Base-by-base conservation (phyloP, 2,888 invertebrate species). In the Mimumesa dahlbomi region DNA sequence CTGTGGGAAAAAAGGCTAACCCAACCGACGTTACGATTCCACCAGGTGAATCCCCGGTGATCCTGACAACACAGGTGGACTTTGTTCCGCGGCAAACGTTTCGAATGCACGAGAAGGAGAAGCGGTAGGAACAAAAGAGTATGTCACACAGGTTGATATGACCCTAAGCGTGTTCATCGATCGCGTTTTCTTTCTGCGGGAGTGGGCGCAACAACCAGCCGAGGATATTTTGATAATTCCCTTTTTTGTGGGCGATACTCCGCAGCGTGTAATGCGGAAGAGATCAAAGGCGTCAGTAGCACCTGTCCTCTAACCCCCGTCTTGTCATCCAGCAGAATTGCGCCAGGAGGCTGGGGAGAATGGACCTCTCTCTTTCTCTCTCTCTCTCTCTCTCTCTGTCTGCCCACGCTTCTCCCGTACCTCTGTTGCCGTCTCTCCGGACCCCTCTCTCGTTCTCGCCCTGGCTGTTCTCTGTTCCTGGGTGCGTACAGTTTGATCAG, bases 221-320 rank as follows among this genome's bases (percentile, higher is more conserved):
- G 72, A n/a, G 82, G 79, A 83, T 81, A 84, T 83, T 85, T 84
- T 85, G 80, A 87, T 87, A 87, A 88, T 87, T 88, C 81, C 82
- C 84, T 83, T 82, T 87, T 85, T 85, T 83, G 82, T 82, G 69
- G 62, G 81, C 77, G 79, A 79, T 82, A 80, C 84, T 82, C 81
- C 69, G 76, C 75, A 79, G 84, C 83, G 81, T 87, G 86, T 88
- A 87, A 87, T 83, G 82, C 82, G 84, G 83, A 85, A 84, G 86
- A 89, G 89, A 89, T 89, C 89, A 89, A 89, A 89, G 89, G 89
- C 89, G 89, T 89, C 89, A 89, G 87, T 87, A 88, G 89, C 89
- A 89, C 89, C 89, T 89, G 89, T 89, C 89, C 87, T 86, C 85
- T 82, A 86, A 86, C 81, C 84, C 85, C 82, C 83, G 83, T 85